Evolutionary conservation across 2,113 vertebrate species (phyloP).

Genomic region (Cebus imitator): DNA sequence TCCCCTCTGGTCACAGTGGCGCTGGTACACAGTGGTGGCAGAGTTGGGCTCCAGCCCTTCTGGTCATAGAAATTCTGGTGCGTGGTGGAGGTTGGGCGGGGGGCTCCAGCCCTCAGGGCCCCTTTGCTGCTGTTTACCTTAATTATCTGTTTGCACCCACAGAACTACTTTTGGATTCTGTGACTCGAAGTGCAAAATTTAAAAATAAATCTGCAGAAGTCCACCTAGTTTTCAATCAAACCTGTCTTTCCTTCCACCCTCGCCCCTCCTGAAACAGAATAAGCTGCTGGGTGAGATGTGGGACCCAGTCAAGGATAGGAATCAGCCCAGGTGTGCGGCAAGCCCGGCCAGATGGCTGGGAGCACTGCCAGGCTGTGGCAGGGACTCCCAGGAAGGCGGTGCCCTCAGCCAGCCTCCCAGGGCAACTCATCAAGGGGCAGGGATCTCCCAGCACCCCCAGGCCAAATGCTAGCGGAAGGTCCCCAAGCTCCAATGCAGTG

Average conservation of each 20-base stretch:
- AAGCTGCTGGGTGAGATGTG: not conserved
- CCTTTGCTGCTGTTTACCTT: too few relatives aligned
- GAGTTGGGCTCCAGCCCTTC: fast-evolving
- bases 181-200: fast-evolving
- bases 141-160: fast-evolving
- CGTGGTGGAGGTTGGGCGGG: fast-evolving
- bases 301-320: not conserved
- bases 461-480: not conserved
- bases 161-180: not conserved
- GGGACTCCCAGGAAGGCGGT: not conserved
- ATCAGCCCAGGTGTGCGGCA: not conserved
- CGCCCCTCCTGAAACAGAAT: fast-evolving
- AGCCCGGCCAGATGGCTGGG: not conserved
- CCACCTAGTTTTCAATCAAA: not conserved
- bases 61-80: too few relatives aligned
- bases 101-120: fast-evolving
- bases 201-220: not conserved
- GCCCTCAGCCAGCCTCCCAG: not conserved
- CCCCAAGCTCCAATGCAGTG: fast-evolving
- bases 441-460: fast-evolving
- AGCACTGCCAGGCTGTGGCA: not conserved
- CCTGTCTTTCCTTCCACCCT: not conserved
- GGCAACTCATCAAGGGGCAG: not conserved
- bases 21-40: fast-evolving
- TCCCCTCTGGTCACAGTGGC: fast-evolving